Base-by-base conservation (phyloP, 2,888 invertebrate species). In the Phaonia tiefii region DNA sequence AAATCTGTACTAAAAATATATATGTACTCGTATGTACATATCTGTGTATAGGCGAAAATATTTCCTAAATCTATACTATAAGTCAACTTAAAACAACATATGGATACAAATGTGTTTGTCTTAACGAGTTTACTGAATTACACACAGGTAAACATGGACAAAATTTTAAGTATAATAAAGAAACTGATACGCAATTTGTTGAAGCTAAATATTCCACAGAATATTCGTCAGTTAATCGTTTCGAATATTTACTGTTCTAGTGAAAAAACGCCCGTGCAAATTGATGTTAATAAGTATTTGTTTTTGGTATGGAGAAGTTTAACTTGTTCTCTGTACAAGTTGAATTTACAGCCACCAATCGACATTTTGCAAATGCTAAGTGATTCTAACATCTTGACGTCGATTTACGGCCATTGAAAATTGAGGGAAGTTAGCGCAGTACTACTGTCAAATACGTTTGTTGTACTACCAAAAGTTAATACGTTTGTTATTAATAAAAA, bases 241-340 rank as follows among this genome's bases (percentile, higher is more conserved):
- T 69, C 82, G 79, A 81, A 84, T 84, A 83, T 46, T 67, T 22
- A n/a, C n/a, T n/a, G n/a, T n/a, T n/a, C n/a, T n/a, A n/a, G n/a
- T n/a, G n/a, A n/a, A n/a, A n/a, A n/a, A n/a, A n/a, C n/a, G n/a
- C n/a, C n/a, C n/a, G n/a, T 67, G 65, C n/a, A 44, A 42, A 63
- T 60, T 60, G 22, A 42, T 63, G 42, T 22, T 63, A 42, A 63
- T 42, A 39, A 63, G 39, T 63, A 22, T 56, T 22, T 13, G 17
- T 10, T 54, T 54, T 7, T 17, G 3, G 13, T 10, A 25, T 13
- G 13, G 44, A 49, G 49, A 17, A 49, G 49, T 49, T 8, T 1
- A 20, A 10, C 4, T 49, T 17, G 15, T 20, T 17, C 20, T 20
- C 20, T 4, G 5, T 22, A 4, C 31, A 31, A 31, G 20, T 51